phyloP scores from a whole-genome alignment of 2,113 vertebrate genomes.

The Pogonocichla stellata region DNA sequence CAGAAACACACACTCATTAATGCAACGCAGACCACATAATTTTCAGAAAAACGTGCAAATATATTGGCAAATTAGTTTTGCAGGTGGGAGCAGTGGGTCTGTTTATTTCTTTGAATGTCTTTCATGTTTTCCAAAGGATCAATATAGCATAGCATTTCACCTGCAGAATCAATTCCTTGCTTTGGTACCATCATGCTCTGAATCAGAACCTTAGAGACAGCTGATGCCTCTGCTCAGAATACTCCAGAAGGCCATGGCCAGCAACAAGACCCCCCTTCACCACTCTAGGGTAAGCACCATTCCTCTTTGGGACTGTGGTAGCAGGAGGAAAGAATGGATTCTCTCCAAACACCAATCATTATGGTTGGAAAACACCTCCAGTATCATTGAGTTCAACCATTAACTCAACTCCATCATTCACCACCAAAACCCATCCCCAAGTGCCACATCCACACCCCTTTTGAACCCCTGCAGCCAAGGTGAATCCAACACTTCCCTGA shows the following conservation, averaged over 20 bases:
- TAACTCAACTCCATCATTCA: not conserved
- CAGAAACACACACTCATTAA: not conserved
- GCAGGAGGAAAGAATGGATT: not conserved
- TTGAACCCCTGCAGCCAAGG: not conserved
- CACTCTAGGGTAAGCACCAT: not conserved
- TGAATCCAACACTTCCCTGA: not conserved
- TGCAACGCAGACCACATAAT: not conserved
- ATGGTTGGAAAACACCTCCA: not conserved
- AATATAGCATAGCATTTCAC: not conserved
- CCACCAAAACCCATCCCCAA: not conserved
- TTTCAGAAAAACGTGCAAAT: not conserved
- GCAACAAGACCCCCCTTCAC: not conserved
- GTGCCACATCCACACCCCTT: not conserved
- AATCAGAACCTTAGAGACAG: not conserved
- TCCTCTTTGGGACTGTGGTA: not conserved
- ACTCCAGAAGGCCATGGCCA: not conserved
- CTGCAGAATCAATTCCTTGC: not conserved
- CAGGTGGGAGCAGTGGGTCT: not conserved
- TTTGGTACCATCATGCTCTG: not conserved
- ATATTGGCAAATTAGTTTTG: not conserved
- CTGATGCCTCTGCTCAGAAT: not conserved
- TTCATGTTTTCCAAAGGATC: not conserved
- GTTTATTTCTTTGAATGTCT: not conserved
- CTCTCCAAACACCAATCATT: not conserved
- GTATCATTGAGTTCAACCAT: not conserved